Conservation (phyloP, 2,797 vertebrate species). For the Liasis olivaceus region DNA sequence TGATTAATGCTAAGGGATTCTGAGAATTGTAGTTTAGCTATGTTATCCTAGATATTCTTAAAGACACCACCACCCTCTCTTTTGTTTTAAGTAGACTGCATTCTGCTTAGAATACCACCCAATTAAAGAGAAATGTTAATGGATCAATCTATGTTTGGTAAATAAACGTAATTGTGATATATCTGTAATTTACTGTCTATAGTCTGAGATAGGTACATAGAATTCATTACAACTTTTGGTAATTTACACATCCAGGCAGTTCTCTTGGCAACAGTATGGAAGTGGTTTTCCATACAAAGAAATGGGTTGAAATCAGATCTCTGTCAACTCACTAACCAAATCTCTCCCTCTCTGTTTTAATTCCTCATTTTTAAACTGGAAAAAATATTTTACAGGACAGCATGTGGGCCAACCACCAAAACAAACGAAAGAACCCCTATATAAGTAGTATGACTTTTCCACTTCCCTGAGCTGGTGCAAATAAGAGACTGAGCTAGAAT, state of each 20-base stretch:
- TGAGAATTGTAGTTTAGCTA: not conserved
- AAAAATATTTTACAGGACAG: not conserved
- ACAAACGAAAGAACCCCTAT: not conserved
- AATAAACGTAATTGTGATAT: not conserved
- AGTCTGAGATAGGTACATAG: not conserved
- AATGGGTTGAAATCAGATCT: not conserved
- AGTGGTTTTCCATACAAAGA: not conserved
- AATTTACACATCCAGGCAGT: not conserved
- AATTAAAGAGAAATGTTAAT: not conserved
- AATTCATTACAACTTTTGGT: not conserved
- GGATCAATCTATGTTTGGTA: not conserved
- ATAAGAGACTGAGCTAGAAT: not conserved
- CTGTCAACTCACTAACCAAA: not conserved
- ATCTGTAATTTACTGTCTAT: not conserved
- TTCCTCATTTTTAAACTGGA: not conserved
- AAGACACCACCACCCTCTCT: not conserved
- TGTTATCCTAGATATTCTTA: not conserved
- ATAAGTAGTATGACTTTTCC: not conserved
- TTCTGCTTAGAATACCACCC: not conserved
- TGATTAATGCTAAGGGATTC: not conserved
- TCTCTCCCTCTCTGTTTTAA: not conserved
- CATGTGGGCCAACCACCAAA: not conserved
- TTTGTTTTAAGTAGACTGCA: not conserved
- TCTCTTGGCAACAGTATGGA: not conserved
- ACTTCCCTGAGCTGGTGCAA: not conserved